Base-by-base conservation (phyloP, 2,797 vertebrate species). In the Tenualosa ilisha region DNA sequence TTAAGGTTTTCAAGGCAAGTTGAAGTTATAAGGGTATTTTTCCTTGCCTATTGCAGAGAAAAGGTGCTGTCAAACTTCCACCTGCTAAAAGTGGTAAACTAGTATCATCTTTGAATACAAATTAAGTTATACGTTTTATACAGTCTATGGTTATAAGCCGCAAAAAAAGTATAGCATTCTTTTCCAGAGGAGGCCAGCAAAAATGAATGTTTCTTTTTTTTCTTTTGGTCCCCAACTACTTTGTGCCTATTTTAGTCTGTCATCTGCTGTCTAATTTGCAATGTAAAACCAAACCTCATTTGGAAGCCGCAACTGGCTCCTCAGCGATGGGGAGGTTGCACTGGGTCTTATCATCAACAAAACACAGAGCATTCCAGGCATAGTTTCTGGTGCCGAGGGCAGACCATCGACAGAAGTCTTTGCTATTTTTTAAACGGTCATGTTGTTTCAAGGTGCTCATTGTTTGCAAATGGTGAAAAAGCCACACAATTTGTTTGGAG, bases 391-490 rank as follows among this genome's bases (percentile, higher is more conserved):
- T 24, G 37, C 50, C 43, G 68, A 75, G 68, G 37, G 68, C 68
- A 17, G 68, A 75, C 15, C 43, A 40, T 75, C 43, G 68, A 75
- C 68, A 13, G 68, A 75, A 40, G 68, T 79, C 72, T 79, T 75
- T 43, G 72, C 72, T 79, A 79, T 79, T 79, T 79, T 79, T 43
- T 46, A 79, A 46, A 22, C 46, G 72, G 72, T 40, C 8, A 20
- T 79, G 72, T 79, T 79, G 72, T 79, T 79, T 79, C 72, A 79
- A 79, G 72, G 37, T 46, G 72, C 72, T 46, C 72, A 79, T 79
- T 79, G 72, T 79, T 79, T 46, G 72, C 40, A 37, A 79, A n/a
- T 46, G 17, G 40, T 15, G 20, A 6, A 20, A 79, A 79, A 79
- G 72, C 37, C 37, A 20, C 72, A 79, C 20, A 5, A 43, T 46